phyloP scores from a whole-genome alignment of 2,797 vertebrate genomes.

The Spondyliosoma cantharus region DNA sequence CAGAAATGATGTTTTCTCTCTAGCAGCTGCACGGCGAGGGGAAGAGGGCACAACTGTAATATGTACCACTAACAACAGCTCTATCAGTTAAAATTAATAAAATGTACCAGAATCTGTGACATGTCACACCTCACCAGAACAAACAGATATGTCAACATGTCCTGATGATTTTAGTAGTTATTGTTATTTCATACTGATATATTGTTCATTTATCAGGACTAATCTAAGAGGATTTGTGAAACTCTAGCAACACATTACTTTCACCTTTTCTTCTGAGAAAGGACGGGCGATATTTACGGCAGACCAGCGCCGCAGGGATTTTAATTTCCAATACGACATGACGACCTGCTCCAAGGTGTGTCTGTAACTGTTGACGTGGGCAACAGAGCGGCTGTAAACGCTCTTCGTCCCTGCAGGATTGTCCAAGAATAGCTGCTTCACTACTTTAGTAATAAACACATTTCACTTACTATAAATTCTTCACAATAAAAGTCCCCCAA shows the following conservation, averaged over 20 bases:
- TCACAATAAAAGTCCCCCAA: no score
- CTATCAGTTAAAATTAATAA: neutral
- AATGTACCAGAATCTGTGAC: neutral
- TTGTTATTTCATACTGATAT: neutral
- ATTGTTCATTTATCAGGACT: neutral
- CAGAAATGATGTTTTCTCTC: neutral
- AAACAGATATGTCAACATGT: neutral
- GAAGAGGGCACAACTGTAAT: neutral
- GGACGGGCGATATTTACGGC: neutral
- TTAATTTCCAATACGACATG: no score
- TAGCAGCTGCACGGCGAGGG: neutral
- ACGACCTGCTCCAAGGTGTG: no score
- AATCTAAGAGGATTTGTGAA: neutral
- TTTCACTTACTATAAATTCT: no score
- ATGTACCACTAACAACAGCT: neutral
- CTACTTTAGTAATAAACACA: no score
- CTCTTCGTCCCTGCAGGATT: no score
- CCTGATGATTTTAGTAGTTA: neutral
- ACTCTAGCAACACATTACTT: neutral
- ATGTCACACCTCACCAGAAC: neutral
- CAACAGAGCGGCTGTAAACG: no score
- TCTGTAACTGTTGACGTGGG: no score
- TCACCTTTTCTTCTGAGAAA: neutral
- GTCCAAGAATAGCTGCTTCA: no score
- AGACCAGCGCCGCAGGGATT: no score